Conservation (phyloP, 2,888 invertebrate species). For the Sarcophaga caerulescens region DNA sequence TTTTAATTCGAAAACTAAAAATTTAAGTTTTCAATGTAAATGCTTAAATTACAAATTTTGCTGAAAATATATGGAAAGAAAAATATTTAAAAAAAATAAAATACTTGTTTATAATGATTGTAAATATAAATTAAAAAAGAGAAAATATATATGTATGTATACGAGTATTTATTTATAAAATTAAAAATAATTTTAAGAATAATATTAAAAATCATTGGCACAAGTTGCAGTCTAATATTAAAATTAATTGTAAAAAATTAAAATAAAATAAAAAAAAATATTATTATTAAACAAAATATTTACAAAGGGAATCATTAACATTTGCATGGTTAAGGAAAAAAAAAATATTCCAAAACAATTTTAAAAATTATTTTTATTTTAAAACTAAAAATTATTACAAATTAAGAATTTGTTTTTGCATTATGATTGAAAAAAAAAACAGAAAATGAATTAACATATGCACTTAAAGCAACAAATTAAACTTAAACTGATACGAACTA, state of each 20-base stretch:
- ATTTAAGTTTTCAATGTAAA: conserved; percentile 31
- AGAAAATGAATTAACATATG: conserved; percentile 38
- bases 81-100: conserved; percentile 53
- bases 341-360: conserved; percentile 1
- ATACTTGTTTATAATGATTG: conserved; percentile 21
- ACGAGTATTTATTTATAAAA: conserved; percentile 18
- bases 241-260: conserved; percentile 46
- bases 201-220: conserved; percentile 77
- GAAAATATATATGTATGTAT: background rate
- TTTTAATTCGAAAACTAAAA: conserved; percentile 15
- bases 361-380: conserved; percentile 8
- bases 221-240: conserved; percentile 79
- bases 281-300: conserved; percentile 24
- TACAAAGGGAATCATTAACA: conserved; percentile 58
- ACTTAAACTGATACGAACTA: conserved; percentile 55
- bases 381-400: conserved; percentile 22
- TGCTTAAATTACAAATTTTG: conserved; percentile 76
- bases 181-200: conserved; percentile 27
- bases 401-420: background rate
- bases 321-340: conserved; percentile 27
- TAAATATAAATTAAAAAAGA: conserved; percentile 30
- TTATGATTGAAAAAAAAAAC: too few species aligned
- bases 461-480: conserved; percentile 45
- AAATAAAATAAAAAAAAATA: conserved; percentile 61
- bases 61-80: conserved; percentile 77